Evolutionary conservation across 2,888 invertebrate genomes (phyloP).

Genomic region (Andricus curvator): DNA sequence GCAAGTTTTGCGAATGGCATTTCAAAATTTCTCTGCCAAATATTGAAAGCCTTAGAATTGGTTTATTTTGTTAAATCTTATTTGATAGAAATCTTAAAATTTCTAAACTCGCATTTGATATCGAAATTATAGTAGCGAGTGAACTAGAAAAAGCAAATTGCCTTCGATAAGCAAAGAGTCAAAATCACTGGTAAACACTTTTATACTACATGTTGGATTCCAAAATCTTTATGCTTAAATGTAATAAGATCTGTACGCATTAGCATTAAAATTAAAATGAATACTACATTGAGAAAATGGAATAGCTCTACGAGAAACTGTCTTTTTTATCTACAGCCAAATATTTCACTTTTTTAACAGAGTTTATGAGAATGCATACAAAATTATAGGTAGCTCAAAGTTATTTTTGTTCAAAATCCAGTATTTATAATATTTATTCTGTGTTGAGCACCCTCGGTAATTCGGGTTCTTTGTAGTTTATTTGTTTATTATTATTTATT

Average conservation of each 20-base stretch:
- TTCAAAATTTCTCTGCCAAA: neutral
- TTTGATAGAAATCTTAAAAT: neutral
- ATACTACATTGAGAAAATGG: neutral
- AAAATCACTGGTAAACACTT: neutral
- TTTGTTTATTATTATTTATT: neutral
- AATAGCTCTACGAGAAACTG: neutral
- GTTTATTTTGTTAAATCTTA: neutral
- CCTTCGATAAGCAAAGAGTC: neutral
- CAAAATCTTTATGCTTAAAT: neutral
- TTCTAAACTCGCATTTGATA: neutral
- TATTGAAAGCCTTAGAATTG: neutral
- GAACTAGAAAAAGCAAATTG: neutral
- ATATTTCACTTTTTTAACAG: neutral
- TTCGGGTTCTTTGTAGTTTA: constrained; percentile 4
- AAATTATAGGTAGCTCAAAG: constrained; percentile 13
- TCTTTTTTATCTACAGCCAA: neutral
- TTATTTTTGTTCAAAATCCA: neutral
- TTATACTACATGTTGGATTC: neutral
- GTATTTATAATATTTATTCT: neutral
- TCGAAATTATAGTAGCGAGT: neutral
- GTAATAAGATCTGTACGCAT: neutral
- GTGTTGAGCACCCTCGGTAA: constrained; percentile 4
- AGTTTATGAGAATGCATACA: constrained; percentile 17
- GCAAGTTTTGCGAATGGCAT: neutral
- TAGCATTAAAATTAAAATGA: neutral